These are phyloP conservation scores for Hofmannophila pseudospretella DNA, from an alignment of 2,888 invertebrate species.

Conservation along the genomic window DNA sequence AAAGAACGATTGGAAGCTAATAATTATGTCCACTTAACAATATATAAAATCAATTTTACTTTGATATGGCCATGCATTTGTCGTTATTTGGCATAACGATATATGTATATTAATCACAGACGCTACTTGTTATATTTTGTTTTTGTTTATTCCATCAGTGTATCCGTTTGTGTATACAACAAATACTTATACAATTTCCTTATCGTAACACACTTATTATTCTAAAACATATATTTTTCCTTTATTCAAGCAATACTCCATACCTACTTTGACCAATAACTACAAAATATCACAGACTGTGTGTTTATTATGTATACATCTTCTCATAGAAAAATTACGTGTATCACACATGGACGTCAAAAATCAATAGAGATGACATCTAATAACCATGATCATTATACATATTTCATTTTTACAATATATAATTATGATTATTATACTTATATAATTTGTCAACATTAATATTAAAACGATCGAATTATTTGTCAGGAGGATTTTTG, in stretches of 20 bases:
- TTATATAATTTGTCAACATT: constrained; percentile 52
- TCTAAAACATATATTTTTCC: constrained; percentile 69
- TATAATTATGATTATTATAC: constrained; percentile 25
- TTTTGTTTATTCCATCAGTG: constrained; percentile 42
- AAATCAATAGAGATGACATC: constrained; percentile 72
- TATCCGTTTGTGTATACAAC: constrained; percentile 60
- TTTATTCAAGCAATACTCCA: constrained; percentile 74
- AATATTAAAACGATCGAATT: constrained; percentile 55
- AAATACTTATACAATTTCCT: constrained; percentile 63
- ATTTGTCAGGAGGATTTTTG: constrained; percentile 66
- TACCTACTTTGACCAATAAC: constrained; percentile 73
- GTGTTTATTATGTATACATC: constrained; percentile 78
- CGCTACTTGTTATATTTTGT: constrained; percentile 54
- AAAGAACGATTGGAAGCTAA: constrained; percentile 24
- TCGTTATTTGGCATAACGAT: constrained; percentile 60
- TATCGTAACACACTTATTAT: constrained; percentile 68
- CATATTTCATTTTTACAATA: constrained; percentile 55
- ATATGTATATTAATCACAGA: constrained; percentile 75
- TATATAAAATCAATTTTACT: constrained; percentile 63
- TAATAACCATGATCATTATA: constrained; percentile 65
- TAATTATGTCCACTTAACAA: constrained; percentile 42
- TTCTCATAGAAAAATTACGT: constrained; percentile 76
- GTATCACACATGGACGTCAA: constrained; percentile 77
- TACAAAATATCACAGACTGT: constrained; percentile 78
- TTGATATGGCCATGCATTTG: constrained; percentile 73